phyloP scores from a whole-genome alignment of 2,797 vertebrate genomes.

The Vespertilio murinus region DNA sequence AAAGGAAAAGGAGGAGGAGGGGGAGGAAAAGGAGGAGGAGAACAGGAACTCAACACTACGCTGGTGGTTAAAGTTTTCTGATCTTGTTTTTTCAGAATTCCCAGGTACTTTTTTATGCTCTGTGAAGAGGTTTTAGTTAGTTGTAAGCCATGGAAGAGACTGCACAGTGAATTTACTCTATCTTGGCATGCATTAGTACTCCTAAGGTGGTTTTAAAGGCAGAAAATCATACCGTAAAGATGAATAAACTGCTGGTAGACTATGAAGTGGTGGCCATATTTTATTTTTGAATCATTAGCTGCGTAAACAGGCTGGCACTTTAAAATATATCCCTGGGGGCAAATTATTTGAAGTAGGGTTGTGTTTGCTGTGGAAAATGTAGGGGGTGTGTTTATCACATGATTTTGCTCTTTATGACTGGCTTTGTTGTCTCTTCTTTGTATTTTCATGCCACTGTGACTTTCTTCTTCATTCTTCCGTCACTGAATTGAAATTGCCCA shows the following conservation, averaged over 20 bases:
- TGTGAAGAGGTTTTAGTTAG: background rate
- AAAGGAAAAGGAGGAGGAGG: background rate
- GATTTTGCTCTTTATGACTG: conserved; percentile 13
- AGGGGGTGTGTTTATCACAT: background rate
- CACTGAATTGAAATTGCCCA: background rate
- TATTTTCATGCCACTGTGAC: background rate
- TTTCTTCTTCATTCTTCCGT: background rate
- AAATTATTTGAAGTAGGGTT: background rate
- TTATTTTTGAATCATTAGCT: background rate
- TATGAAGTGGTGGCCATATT: background rate
- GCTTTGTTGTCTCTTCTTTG: background rate
- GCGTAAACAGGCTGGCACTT: background rate
- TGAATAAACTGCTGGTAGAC: background rate
- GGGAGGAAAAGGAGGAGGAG: background rate
- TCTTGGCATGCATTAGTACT: background rate
- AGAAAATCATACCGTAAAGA: background rate
- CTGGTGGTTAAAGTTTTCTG: background rate
- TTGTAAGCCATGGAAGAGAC: background rate
- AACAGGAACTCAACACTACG: background rate
- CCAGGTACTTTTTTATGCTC: conserved; percentile 2
- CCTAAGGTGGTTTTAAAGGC: background rate
- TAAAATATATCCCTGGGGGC: background rate
- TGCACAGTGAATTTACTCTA: background rate
- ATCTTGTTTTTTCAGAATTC: background rate
- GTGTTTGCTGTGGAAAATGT: conserved; percentile 4